Evolutionary conservation across 92 coral and sea anemone genomes (phyloP).

Genomic region (Desmophyllum pertusum): DNA sequence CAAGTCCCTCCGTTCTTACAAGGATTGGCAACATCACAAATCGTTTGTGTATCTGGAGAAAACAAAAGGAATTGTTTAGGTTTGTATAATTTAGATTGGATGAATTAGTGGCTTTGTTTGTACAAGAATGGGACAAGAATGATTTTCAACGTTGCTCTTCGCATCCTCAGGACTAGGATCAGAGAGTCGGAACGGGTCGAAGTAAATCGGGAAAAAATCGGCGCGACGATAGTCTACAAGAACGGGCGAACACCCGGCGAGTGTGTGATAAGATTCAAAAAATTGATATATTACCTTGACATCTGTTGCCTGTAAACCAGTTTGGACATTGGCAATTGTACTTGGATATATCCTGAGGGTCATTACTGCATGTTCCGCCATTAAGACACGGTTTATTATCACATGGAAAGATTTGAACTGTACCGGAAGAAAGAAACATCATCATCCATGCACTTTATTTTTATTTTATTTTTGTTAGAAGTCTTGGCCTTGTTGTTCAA

Average conservation of each 20-base stretch:
- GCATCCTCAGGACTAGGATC: too few species aligned
- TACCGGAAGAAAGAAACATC: not conserved
- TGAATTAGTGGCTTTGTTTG: too few species aligned
- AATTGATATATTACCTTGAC: constrained; percentile 26
- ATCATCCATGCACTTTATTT: not conserved
- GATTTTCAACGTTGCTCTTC: too few species aligned
- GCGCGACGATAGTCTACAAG: too few species aligned
- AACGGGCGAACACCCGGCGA: too few species aligned
- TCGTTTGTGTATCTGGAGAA: constrained; percentile 7
- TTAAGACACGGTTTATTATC: constrained; percentile 37
- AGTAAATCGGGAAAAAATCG: too few species aligned
- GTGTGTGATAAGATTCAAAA: too few species aligned
- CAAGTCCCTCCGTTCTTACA: constrained; percentile 20
- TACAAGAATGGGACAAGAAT: too few species aligned
- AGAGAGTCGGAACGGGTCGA: too few species aligned
- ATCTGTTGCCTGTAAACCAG: constrained; percentile 24
- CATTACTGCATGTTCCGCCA: constrained; percentile 34
- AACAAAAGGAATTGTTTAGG: too few species aligned
- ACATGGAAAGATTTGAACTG: constrained; percentile 47
- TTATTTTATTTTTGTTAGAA: too few species aligned
- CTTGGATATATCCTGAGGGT: constrained; percentile 12
- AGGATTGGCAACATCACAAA: constrained; percentile 23
- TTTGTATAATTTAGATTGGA: too few species aligned
- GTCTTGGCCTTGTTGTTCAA: not conserved
- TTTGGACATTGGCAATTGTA: constrained; percentile 27